Conservation (phyloP, 2,797 vertebrate species). For the Spheniscus humboldti region DNA sequence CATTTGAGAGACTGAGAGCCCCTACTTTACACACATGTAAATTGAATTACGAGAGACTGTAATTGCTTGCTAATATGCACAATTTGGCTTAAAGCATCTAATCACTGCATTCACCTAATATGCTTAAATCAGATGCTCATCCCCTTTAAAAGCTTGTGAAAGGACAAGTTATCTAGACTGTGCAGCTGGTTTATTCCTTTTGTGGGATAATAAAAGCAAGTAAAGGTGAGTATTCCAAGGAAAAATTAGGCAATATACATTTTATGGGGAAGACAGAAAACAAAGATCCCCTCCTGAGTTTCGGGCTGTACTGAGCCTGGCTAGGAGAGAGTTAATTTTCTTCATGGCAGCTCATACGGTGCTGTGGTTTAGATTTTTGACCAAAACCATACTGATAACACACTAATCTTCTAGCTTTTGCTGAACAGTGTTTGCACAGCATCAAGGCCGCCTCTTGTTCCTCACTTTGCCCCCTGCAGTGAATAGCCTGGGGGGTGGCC, state of each 20-base stretch:
- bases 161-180: background rate
- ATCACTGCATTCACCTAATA: background rate
- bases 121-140: background rate
- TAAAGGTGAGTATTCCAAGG: background rate
- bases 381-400: background rate
- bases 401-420: background rate
- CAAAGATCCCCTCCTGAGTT: background rate
- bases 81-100: background rate
- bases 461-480: background rate
- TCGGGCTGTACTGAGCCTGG: background rate
- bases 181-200: background rate
- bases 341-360: background rate
- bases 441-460: rapidly evolving
- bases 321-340: background rate
- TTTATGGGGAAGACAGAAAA: background rate
- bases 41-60: background rate
- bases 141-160: background rate
- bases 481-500: background rate
- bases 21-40: background rate
- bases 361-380: background rate
- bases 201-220: background rate
- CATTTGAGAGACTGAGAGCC: background rate
- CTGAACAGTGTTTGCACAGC: background rate
- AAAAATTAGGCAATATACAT: background rate
- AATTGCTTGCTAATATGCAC: background rate